A percentile compares a stretch with the other conserved stretches of the same genome.
phyloP scores from a whole-genome alignment of 2,113 vertebrate genomes.

The Callocephalon fimbriatum region DNA sequence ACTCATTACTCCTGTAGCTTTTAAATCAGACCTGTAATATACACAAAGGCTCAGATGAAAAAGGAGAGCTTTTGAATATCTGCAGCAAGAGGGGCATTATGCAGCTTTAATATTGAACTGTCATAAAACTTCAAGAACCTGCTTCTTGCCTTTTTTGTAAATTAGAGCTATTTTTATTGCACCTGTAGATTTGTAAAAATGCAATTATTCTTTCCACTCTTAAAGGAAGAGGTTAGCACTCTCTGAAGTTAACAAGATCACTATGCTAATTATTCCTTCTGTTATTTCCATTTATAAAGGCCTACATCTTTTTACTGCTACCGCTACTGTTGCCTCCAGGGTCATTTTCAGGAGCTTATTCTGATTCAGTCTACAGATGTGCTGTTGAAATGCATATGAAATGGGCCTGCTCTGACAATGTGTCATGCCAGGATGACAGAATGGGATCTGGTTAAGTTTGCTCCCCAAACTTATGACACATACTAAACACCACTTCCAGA shows the following conservation, averaged over 20 bases:
- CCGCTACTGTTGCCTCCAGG: not conserved
- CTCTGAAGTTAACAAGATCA: not conserved
- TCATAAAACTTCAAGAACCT: not conserved
- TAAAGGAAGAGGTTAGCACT: not conserved
- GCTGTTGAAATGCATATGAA: not conserved
- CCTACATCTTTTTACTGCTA: conserved; percentile 8
- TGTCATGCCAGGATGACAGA: not conserved
- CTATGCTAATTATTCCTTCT: conserved; percentile 9
- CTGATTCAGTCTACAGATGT: not conserved
- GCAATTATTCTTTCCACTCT: not conserved
- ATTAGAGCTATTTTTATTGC: not conserved
- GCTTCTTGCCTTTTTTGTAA: not conserved
- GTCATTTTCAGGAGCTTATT: not conserved
- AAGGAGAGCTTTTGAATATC: not conserved
- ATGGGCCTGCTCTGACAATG: not conserved
- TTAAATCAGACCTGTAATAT: not conserved
- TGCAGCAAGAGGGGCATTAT: not conserved
- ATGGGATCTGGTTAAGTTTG: not conserved
- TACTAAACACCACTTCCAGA: not conserved
- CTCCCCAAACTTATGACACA: not conserved
- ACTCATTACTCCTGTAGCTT: not conserved
- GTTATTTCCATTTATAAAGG: not conserved
- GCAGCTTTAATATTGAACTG: not conserved
- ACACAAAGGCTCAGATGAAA: not conserved
- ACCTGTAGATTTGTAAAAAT: not conserved